phyloP scores from a whole-genome alignment of 2,113 vertebrate species.

The Capricornis sumatraensis region DNA sequence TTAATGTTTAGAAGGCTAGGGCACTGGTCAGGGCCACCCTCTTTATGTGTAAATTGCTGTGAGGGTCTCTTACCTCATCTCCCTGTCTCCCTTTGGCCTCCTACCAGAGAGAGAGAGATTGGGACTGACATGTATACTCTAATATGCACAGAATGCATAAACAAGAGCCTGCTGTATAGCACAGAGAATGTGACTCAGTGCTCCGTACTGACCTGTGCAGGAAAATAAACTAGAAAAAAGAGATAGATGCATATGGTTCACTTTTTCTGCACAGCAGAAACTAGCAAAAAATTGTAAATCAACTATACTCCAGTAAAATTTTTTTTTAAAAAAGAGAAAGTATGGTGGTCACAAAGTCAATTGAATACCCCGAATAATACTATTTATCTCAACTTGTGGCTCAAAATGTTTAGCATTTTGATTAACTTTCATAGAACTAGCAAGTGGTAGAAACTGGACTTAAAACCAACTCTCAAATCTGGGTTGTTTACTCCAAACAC shows the following conservation, averaged over 20 bases:
- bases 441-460: neutral
- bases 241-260: no score
- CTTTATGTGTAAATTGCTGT: neutral
- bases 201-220: fast-evolving
- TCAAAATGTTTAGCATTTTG: neutral
- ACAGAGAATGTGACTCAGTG: neutral
- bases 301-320: neutral
- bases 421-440: neutral
- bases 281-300: neutral
- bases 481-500: neutral
- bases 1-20: neutral
- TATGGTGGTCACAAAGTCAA: neutral
- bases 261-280: neutral
- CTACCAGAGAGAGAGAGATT: neutral
- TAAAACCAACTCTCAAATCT: neutral
- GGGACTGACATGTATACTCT: neutral
- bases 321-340: neutral
- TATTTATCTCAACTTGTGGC: neutral
- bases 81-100: neutral
- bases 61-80: neutral
- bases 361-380: neutral
- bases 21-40: neutral
- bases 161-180: fast-evolving
- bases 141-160: fast-evolving
- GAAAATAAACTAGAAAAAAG: neutral